Percentiles rank a stretch among this genome's conserved stretches.
Evolutionary conservation across 2,113 vertebrate species (phyloP).

Genomic region (Notiomystis cincta): DNA sequence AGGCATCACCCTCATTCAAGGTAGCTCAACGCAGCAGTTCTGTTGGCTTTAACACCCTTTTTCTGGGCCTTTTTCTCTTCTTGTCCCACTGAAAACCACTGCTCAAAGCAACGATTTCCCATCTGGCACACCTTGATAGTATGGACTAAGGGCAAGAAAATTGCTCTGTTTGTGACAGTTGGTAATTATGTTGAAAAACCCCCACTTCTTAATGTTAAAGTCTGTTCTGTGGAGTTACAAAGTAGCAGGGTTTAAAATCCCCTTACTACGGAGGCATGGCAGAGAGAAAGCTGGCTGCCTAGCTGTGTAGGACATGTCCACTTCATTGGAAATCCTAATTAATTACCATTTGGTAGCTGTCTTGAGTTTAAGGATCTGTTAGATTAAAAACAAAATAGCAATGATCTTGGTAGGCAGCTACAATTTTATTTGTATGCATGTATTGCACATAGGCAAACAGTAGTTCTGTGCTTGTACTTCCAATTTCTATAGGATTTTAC

Average conservation of each 20-base stretch:
- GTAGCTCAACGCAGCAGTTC: background rate
- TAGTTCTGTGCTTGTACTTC: constrained; percentile 25
- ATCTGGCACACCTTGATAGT: background rate
- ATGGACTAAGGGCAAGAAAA: background rate
- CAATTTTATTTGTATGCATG: background rate
- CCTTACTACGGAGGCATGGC: background rate
- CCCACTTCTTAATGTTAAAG: background rate
- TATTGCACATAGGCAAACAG: background rate
- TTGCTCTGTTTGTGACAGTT: background rate
- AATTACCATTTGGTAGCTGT: constrained; percentile 23
- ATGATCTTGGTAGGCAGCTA: background rate
- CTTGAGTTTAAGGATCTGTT: background rate
- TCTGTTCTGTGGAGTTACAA: background rate
- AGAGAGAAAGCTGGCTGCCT: background rate
- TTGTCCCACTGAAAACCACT: background rate
- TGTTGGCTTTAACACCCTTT: background rate
- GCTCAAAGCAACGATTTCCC: background rate
- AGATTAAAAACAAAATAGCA: background rate
- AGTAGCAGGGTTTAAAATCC: constrained; percentile 7
- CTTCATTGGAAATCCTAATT: constrained; percentile 42
- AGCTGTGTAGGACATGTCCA: background rate
- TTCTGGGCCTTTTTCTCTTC: background rate
- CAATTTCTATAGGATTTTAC: constrained; percentile 28
- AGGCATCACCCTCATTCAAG: background rate
- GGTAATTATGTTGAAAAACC: constrained; percentile 16